Evolutionary conservation across 2,113 vertebrate genomes (phyloP).

Genomic region (Hipposideros armiger): DNA sequence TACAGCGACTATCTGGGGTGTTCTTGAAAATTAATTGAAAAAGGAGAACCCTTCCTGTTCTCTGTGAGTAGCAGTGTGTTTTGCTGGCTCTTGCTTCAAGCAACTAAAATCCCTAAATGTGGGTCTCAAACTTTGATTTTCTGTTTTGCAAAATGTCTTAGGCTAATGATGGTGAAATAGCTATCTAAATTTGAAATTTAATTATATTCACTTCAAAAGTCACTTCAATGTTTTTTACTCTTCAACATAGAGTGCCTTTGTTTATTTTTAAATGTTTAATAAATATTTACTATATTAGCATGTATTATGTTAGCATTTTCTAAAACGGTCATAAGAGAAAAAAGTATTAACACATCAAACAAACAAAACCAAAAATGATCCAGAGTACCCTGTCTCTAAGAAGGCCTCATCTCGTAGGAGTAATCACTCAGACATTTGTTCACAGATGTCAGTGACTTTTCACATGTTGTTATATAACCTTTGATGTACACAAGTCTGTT

Average conservation of each 20-base stretch:
- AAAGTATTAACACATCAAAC: not conserved
- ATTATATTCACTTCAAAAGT: not conserved
- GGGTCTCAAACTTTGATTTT: constrained; percentile 41
- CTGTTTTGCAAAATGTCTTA: not conserved
- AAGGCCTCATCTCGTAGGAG: not conserved
- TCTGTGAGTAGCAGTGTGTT: not conserved
- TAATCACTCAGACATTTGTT: not conserved
- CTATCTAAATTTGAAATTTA: constrained; percentile 26
- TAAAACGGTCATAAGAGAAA: not conserved
- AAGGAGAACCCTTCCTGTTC: not conserved
- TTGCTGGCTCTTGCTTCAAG: not conserved
- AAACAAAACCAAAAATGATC: not conserved
- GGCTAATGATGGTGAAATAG: not conserved
- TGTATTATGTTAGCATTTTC: not conserved
- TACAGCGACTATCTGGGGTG: not conserved
- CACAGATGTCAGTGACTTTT: not conserved
- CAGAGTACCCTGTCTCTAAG: too few species aligned
- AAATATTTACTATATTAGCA: not conserved
- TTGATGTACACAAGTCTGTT: not conserved
- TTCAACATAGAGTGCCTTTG: constrained; percentile 8
- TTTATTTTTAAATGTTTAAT: not conserved
- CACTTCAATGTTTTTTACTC: constrained; percentile 6
- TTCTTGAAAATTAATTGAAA: not conserved
- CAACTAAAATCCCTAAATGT: not conserved
- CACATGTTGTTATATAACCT: not conserved